Base-by-base conservation (phyloP, 2,888 invertebrate species). In the Stegana nigrithorax region DNA sequence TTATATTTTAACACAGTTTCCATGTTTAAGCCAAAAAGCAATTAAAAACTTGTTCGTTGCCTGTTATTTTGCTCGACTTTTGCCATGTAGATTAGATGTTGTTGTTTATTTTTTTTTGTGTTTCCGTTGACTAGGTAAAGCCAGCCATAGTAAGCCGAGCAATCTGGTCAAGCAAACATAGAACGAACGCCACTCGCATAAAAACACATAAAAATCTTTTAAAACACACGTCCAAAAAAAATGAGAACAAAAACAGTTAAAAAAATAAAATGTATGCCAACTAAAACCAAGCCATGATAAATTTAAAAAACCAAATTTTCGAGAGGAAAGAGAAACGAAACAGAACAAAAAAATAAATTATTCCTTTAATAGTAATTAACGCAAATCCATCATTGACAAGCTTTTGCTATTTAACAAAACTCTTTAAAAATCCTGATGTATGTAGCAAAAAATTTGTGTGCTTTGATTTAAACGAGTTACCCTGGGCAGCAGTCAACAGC, bases 301-400 rank as follows among this genome's bases (percentile, higher is more conserved):
- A 14, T 42, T 42, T 1, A 42, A 42, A 42, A 1, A 42, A 42
- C n/a, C n/a, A 42, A 42, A 42, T 14, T 42, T 14, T 14, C 7
- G 17, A n/a, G 6, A 42, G 17, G 42, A 42, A 23, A 47, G 7
- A 2, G 14, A 25, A 50, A 26, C 1, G 12, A 27, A 26, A 50
- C 4, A 10, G 17, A 50, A n/a, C 1, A 6, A 50, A n/a, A 26
- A 26, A 50, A n/a, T 26, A 50, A 50, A 6, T 23, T 42, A 26
- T 14, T 26, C 50, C 25, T 50, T 50, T 73, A 69, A 70, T 78
- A 76, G 80, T 80, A 80, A 76, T 76, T 80, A 76, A 73, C 69
- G 80, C 64, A 71, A 73, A 80, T 76, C 78, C 79, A 80, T 76
- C 80, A 76, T 69, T 78, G 80, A 78, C 80, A 75, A 66, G 21